Conservation (phyloP, 2,113 vertebrate species). For the Poeciliopsis occidentalis region DNA sequence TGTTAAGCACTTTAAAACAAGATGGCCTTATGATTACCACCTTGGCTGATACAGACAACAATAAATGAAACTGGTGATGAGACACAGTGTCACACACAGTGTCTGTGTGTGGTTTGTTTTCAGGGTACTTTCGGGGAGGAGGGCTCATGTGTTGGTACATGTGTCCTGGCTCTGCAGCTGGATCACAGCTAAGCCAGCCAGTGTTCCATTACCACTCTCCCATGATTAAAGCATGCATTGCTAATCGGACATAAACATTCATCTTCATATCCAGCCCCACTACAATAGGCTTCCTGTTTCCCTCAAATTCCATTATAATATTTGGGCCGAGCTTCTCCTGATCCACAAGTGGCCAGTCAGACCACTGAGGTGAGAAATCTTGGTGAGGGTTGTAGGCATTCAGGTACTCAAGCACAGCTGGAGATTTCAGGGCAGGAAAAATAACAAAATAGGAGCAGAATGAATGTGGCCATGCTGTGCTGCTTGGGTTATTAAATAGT, state of each 20-base stretch:
- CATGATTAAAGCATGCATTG: slow-evolving; percentile 73
- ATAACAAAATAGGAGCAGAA: slow-evolving; percentile 5
- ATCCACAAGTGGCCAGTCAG: slow-evolving; percentile 41
- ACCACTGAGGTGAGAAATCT: slow-evolving; percentile 42
- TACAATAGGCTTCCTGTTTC: slow-evolving; percentile 69
- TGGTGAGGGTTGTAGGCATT: slow-evolving; percentile 15
- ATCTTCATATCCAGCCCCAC: slow-evolving; percentile 60
- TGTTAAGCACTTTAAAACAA: no score
- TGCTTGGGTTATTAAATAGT: background rate
- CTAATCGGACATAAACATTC: slow-evolving; percentile 77
- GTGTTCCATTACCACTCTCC: slow-evolving; percentile 74
- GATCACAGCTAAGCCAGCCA: slow-evolving; percentile 69
- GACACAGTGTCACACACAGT: background rate
- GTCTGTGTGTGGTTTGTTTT: slow-evolving; percentile 21
- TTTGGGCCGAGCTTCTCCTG: slow-evolving; percentile 54
- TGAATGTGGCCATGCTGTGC: background rate
- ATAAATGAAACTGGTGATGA: background rate
- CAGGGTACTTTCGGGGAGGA: slow-evolving; percentile 36
- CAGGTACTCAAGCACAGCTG: slow-evolving; percentile 35
- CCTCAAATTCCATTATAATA: slow-evolving; percentile 48
- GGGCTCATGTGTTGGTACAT: slow-evolving; percentile 54
- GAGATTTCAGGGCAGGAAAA: slow-evolving; percentile 23
- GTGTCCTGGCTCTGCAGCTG: slow-evolving; percentile 64
- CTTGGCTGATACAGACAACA: background rate
- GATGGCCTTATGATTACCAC: background rate